Evolutionary conservation across 53 echinoderm and acorn worm genomes (phyloP).

Genomic region (Luidia sarsii): DNA sequence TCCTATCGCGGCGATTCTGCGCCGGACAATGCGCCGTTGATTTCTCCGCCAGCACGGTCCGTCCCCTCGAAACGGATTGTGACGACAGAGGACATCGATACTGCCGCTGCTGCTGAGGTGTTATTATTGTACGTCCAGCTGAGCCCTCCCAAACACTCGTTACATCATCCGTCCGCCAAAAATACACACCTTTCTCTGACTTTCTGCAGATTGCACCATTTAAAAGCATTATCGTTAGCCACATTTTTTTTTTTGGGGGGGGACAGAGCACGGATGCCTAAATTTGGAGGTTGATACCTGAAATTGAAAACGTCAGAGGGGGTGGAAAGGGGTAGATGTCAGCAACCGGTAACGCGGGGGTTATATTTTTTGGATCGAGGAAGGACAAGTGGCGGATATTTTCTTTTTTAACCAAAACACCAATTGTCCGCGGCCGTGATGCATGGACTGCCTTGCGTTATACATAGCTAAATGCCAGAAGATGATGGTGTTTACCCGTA

Average conservation of each 20-base stretch:
- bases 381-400: conserved; percentile 7
- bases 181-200: conserved; percentile 44
- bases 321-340: no score
- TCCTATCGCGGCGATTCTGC: neutral
- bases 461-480: conserved; percentile 20
- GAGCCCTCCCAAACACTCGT: conserved; percentile 4
- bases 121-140: no score
- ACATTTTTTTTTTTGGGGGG: no score
- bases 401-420: conserved; percentile 20
- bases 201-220: no score
- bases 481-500: conserved; percentile 20
- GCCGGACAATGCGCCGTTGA: conserved; percentile 19
- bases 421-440: conserved; percentile 34
- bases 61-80: no score
- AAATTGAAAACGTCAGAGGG: no score
- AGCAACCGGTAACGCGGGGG: neutral
- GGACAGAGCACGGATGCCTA: conserved; percentile 11
- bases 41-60: no score
- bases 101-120: neutral
- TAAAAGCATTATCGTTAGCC: neutral
- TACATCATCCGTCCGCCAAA: conserved; percentile 25
- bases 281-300: no score
- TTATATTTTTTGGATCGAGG: conserved; percentile 40
- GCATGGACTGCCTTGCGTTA: neutral
- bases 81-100: no score